Percentiles rank a stretch among this genome's conserved stretches.
phyloP scores from a whole-genome alignment of 1,140 invertebrate genomes.

The Heliconius congener region DNA sequence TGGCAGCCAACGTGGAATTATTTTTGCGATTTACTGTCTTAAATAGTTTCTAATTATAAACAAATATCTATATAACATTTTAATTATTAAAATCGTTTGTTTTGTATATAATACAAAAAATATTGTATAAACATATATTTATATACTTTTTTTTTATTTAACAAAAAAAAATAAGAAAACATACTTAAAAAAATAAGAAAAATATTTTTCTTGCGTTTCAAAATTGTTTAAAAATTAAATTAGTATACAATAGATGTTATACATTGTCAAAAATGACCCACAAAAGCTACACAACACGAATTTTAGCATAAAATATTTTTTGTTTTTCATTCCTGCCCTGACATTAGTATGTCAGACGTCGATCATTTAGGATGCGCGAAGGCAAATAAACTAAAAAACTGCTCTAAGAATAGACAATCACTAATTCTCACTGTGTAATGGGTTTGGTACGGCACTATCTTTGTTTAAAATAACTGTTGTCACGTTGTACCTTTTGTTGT shows the following conservation, averaged over 20 bases:
- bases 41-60: not conserved
- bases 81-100: no score
- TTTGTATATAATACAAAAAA: no score
- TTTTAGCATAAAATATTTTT: not conserved
- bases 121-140: no score
- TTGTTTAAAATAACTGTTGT: slow-evolving; percentile 36
- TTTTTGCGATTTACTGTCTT: slow-evolving; percentile 12
- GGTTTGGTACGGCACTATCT: not conserved
- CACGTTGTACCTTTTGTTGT: slow-evolving; percentile 52
- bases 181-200: no score
- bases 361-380: not conserved
- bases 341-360: slow-evolving; percentile 11
- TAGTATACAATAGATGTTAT: no score
- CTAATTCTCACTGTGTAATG: not conserved
- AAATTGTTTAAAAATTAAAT: no score
- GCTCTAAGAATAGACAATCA: slow-evolving; percentile 5
- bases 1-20: slow-evolving; percentile 37
- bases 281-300: not conserved
- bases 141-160: no score
- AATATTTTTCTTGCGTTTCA: no score
- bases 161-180: no score
- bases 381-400: not conserved
- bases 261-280: no score
- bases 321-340: not conserved
- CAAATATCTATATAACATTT: not conserved